Base-by-base conservation (phyloP, 2,797 vertebrate species). In the Silurus aristotelis region DNA sequence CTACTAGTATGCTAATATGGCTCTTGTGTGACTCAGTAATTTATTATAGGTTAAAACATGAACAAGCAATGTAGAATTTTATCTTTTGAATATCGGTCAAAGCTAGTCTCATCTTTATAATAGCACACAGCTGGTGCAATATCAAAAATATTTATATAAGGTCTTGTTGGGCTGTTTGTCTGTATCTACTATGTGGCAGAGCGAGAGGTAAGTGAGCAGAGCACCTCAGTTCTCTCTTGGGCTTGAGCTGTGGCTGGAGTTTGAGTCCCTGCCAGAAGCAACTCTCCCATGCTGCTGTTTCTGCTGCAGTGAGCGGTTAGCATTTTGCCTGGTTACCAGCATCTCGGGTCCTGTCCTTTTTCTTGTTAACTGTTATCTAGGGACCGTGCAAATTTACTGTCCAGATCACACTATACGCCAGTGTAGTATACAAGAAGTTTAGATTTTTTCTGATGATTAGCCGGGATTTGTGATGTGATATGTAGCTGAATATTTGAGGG, bases 221-320 rank as follows among this genome's bases (percentile, higher is more conserved):
- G 82, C 61, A 25, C 20, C 78, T 84, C 73, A 58, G 77, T 58
- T 68, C 73, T 85, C 63, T 68, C 27, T 56, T 70, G 22, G 66
- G 61, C 75, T 66, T 14, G 20, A 15, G 71, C 56, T 83, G 31
- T 87, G 84, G 80, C 66, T 84, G 48, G 66, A 67, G 70, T 64
- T 85, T 89, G 87, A 87, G 79, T 22, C 31, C 63, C 27, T 89
- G 87, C 91, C 88, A 89, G 85, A n/a, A 73, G 72, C 80, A 84
- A 55, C 64, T 83, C 77, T 86, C 76, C 81, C 58, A 83, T 84
- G 27, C 81, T 85, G 66, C 77, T 87, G 66, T 80, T 67, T 83
- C 83, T 89, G 85, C 90, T 86, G 90, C 86, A 91, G 66, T 85
- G 64, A 87, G 55, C 25, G 13, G 48, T 77, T 83, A 83, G 79